Evolutionary conservation across 2,888 invertebrate genomes (phyloP).

Genomic region (Gerris lacustris): DNA sequence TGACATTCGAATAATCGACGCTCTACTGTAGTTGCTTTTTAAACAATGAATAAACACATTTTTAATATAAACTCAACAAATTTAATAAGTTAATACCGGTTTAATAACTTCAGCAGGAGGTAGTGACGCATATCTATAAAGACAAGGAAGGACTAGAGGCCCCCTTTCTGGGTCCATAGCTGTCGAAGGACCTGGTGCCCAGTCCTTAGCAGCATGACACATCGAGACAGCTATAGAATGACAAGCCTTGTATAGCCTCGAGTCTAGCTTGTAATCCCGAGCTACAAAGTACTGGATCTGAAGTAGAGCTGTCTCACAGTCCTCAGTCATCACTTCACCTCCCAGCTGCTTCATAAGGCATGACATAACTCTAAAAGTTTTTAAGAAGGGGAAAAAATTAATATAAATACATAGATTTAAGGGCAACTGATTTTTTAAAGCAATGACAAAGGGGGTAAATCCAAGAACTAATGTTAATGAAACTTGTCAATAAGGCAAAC

Average conservation of each 20-base stretch:
- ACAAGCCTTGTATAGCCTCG: constrained; percentile 76
- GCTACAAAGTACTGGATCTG: constrained; percentile 96
- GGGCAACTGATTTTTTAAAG: not conserved
- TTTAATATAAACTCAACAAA: too few relatives aligned
- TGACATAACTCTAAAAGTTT: constrained; percentile 55
- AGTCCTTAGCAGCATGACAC: constrained; percentile 66
- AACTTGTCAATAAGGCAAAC: too few relatives aligned
- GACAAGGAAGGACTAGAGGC: constrained; percentile 76
- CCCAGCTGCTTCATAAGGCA: constrained; percentile 89
- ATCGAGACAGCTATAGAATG: constrained; percentile 69
- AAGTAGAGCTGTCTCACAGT: constrained; percentile 81
- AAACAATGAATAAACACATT: too few relatives aligned
- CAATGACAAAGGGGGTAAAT: not conserved
- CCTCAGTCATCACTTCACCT: constrained; percentile 66
- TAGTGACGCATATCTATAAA: constrained; percentile 51
- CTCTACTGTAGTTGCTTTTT: too few relatives aligned
- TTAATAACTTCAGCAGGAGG: not conserved
- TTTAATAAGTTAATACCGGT: too few relatives aligned
- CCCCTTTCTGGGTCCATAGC: constrained; percentile 63
- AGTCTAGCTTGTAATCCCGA: constrained; percentile 85
- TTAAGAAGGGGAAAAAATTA: constrained; percentile 5
- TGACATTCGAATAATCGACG: too few relatives aligned
- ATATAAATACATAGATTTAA: not conserved
- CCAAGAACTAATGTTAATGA: constrained; percentile 4
- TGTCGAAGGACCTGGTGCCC: constrained; percentile 52